Base-by-base conservation (phyloP, 2,113 vertebrate species). In the Laterallus jamaicensis region DNA sequence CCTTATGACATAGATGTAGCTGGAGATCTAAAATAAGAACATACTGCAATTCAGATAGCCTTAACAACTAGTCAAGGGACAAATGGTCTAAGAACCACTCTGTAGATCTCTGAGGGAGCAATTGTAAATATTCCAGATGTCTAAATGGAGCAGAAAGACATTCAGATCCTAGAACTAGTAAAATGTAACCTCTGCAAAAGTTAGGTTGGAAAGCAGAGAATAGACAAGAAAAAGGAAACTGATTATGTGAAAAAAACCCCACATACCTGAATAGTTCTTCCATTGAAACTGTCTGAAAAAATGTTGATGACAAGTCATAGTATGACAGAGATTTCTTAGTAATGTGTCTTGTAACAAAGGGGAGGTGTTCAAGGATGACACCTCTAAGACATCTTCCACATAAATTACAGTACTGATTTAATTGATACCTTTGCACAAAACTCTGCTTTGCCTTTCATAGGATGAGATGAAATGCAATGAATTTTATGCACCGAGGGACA, bases 21-120 rank as follows among this genome's bases (percentile, higher is more conserved):
- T 50, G 31, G 74, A 86, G 78, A 83, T 17, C 59, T 96, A 73
- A 96, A 96, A 96, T 94, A 95, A 90, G 54, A 95, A 85, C 37
- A 31, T 80, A 40, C 32, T 75, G 68, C 21, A 77, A 60, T 78
- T 94, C 84, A 87, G 44, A 58, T 84, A 69, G 74, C 59, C 66
- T 85, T 97, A 97, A 93, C 62, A 93, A 78, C 24, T 39, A 94
- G 74, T 56, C 64, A 64, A 87, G 76, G 78, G 76, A 92, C 31
- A 77, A 83, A 62, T 71, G n/a, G 20, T 40, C 69, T 77, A 35
- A 92, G 24, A 96, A 95, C 10, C 35, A 89, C 15, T 52, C 69
- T 92, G 20, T 50, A 74, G 40, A 67, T 96, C 62, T 97, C 73
- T 20, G 37, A 93, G 39, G 58, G 88, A 96, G 64, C 62, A 95